Evolutionary conservation across 2,888 invertebrate species (phyloP), one percentile per base, ranked within the genome.

Genomic region (Thecophora atra): DNA sequence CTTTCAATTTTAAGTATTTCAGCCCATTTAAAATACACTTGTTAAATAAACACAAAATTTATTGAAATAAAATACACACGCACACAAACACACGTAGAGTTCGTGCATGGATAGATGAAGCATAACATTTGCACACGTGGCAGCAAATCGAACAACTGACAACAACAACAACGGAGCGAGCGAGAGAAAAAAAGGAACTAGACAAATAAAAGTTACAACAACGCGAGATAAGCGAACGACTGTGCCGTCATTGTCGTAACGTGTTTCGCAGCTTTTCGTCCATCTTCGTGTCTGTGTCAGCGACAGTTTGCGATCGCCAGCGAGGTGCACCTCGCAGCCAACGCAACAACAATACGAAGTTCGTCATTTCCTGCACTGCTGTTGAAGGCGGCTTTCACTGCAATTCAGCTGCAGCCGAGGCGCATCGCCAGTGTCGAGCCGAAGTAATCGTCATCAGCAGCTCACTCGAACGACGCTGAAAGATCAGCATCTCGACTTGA

Each of bases 141-240:
- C 64, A 64, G 19, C 24, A 69, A 72, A 17, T 30, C 47, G 51
- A 62, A 52, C 26, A 56, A 58, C 56, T 24, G 11, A n/a, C 37
- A 44, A 47, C 54, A 56, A 54, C 54, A 51, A 64, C 63, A 66
- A 65, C 30, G 24, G 54, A 37, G 52, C 26, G 13, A 19, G 24
- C 47, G 30, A 67, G 51, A 72, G 73, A 71, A 72, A 74, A 73
- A 74, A 70, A 73, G 71, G 73, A 66, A 70, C 44, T 44, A 60
- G 60, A 69, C 26, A 19, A 63, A 26, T n/a, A 56, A 62, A 7
- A 47, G 17, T n/a, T 26, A 60, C 60, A 70, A 47, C 26, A 60
- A 62, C 37, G 19, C 24, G 15, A 47, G 5, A 6, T 26, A 24
- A 24, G 26, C 19, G 47, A 11, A 47, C 5, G 1, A 11, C n/a